Percentiles rank a stretch among this genome's conserved stretches.
Evolutionary conservation across 2,113 vertebrate genomes (phyloP).

Genomic region (Pteropus alecto): DNA sequence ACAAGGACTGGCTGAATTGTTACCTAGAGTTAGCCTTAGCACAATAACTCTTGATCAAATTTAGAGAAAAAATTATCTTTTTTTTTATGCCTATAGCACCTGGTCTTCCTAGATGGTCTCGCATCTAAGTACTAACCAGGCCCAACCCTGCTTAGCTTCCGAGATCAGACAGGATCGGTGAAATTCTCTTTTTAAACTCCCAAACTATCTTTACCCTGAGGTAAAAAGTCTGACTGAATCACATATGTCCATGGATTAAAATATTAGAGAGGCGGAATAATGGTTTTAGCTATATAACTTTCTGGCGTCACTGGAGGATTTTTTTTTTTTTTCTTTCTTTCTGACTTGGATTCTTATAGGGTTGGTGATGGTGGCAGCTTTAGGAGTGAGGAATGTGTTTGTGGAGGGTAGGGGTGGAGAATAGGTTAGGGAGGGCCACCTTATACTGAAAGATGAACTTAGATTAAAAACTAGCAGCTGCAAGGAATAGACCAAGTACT

Average conservation of each 20-base stretch:
- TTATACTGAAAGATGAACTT: background rate
- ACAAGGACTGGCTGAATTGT: background rate
- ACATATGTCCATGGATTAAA: background rate
- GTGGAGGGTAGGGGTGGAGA: too few relatives aligned
- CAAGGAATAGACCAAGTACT: background rate
- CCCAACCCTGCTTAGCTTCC: too few relatives aligned
- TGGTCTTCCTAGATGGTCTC: too few relatives aligned
- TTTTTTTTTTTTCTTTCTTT: background rate
- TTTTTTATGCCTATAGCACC: background rate
- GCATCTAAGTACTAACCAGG: too few relatives aligned
- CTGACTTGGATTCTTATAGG: background rate
- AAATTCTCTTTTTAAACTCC: background rate
- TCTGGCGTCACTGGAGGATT: background rate
- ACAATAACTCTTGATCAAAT: background rate
- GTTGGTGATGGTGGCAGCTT: background rate
- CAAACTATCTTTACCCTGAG: background rate
- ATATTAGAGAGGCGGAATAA: background rate
- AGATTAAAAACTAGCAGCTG: background rate
- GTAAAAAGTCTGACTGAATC: background rate
- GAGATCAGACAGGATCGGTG: too few relatives aligned
- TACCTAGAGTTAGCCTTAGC: background rate
- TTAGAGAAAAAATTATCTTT: background rate
- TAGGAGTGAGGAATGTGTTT: background rate
- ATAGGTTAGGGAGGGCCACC: too few relatives aligned
- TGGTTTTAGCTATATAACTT: background rate